A percentile compares a stretch with the other conserved stretches of the same genome.
Evolutionary conservation across 2,113 vertebrate species (phyloP).

Genomic region (Entomyzon cyanotis): DNA sequence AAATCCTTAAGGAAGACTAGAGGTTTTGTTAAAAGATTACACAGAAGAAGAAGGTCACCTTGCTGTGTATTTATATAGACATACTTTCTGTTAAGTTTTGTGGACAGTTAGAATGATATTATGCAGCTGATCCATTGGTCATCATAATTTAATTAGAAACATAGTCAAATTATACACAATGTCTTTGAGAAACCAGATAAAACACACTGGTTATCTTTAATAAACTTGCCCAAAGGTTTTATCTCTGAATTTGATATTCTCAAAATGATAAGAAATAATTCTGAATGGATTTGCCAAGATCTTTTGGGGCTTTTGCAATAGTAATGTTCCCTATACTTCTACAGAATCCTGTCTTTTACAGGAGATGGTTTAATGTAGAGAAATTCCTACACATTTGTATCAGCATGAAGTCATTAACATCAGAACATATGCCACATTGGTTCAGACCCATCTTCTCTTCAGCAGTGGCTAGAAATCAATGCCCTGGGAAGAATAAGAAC

Average conservation of each 20-base stretch:
- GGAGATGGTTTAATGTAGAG: neutral
- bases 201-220: neutral
- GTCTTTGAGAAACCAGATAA: neutral
- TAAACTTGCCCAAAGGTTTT: neutral
- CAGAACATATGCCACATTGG: conserved; percentile 52
- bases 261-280: neutral
- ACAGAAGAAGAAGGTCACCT: neutral
- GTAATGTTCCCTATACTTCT: neutral
- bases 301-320: neutral
- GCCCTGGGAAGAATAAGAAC: conserved; percentile 44
- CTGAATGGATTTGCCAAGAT: neutral
- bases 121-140: neutral
- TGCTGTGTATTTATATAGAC: neutral
- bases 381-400: conserved; percentile 48
- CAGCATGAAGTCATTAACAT: conserved; percentile 46
- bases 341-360: neutral
- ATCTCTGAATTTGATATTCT: neutral
- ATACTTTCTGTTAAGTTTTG: neutral
- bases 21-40: neutral
- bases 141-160: neutral
- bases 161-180: neutral
- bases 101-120: neutral
- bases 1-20: neutral
- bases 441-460: conserved; percentile 53
- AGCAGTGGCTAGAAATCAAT: conserved; percentile 48